These are phyloP conservation scores for Misgurnus mizolepis DNA, from an alignment of 2,113 vertebrate species.

Conservation along the genomic window DNA sequence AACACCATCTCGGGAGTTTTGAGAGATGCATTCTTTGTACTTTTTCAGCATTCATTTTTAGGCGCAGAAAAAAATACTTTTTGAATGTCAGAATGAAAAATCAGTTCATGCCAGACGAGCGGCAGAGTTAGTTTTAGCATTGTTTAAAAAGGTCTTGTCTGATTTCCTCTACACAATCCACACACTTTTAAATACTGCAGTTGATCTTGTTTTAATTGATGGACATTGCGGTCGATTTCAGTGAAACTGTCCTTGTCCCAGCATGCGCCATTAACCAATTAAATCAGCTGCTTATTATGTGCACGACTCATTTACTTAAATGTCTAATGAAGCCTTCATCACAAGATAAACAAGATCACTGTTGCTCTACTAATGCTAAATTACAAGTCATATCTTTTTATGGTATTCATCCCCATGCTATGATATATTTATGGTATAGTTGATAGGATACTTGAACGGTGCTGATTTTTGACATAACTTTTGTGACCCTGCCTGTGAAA, in stretches of 20 bases:
- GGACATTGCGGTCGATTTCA: neutral
- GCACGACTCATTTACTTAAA: slow-evolving; percentile 18
- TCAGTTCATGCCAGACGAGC: neutral
- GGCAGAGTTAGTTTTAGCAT: neutral
- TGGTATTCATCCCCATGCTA: too few relatives aligned
- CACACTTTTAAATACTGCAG: slow-evolving; percentile 14
- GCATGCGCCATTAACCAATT: slow-evolving; percentile 17
- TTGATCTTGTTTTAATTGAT: neutral
- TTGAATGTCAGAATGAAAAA: slow-evolving; percentile 31
- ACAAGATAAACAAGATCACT: neutral
- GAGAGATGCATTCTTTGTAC: slow-evolving; percentile 55
- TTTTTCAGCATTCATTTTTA: slow-evolving; percentile 40
- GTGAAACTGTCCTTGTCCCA: neutral
- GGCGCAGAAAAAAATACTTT: slow-evolving; percentile 18
- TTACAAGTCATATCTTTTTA: too few relatives aligned
- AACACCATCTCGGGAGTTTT: slow-evolving; percentile 62
- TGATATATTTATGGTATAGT: too few relatives aligned
- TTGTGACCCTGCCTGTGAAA: too few relatives aligned
- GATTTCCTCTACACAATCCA: neutral
- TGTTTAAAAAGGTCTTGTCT: neutral
- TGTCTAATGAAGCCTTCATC: neutral
- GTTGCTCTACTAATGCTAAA: neutral
- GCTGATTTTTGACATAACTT: too few relatives aligned
- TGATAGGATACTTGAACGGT: too few relatives aligned
- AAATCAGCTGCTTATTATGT: slow-evolving; percentile 14